These are phyloP conservation scores for Vulpes lagopus DNA, from an alignment of 2,113 vertebrate species.

Conservation along the genomic window DNA sequence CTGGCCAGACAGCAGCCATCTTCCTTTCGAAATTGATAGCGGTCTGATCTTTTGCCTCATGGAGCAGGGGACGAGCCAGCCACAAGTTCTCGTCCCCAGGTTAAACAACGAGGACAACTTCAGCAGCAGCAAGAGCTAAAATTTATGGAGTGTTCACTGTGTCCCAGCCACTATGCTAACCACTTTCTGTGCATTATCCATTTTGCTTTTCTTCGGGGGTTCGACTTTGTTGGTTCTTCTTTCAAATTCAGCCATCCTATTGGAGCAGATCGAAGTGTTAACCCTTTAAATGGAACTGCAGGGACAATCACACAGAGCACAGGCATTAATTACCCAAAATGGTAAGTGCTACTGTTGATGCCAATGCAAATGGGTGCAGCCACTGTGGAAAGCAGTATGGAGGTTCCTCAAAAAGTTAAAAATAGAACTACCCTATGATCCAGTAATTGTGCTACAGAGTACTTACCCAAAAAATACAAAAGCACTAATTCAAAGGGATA, in stretches of 20 bases:
- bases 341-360: neutral
- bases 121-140: conserved; percentile 3
- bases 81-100: neutral
- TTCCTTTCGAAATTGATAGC: conserved; percentile 64
- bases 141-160: conserved; percentile 31
- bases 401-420: neutral
- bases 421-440: neutral
- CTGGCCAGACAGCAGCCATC: conserved; percentile 51
- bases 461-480: neutral
- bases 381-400: neutral
- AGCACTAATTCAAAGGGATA: neutral
- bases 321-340: neutral
- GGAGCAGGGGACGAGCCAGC: conserved; percentile 52
- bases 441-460: neutral
- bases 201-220: neutral
- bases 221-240: conserved; percentile 18
- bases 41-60: conserved; percentile 62
- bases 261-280: neutral
- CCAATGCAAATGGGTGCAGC: neutral
- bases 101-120: conserved; percentile 57
- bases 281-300: neutral
- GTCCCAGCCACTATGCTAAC: conserved; percentile 12
- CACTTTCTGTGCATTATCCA: neutral
- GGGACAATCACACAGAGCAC: neutral
- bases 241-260: neutral